Percentiles rank a stretch among this genome's conserved stretches.
Evolutionary conservation across 2,888 invertebrate genomes (phyloP).

Genomic region (Microctonus aethiopoides): DNA sequence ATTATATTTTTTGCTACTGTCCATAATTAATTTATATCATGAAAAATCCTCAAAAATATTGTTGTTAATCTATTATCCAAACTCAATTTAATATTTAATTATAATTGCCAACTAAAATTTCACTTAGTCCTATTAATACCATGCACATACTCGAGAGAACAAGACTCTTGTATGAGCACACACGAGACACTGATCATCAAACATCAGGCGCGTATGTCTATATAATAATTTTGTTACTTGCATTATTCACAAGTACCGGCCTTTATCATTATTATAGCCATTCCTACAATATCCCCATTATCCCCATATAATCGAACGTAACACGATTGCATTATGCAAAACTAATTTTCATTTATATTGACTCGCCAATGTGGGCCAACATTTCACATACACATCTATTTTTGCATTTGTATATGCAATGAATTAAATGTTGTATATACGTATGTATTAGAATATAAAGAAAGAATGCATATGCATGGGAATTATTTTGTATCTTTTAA

Average conservation of each 20-base stretch:
- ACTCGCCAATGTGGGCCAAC: neutral
- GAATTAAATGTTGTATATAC: neutral
- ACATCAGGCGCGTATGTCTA: neutral
- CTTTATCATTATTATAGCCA: neutral
- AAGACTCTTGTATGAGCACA: neutral
- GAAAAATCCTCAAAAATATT: too few species aligned
- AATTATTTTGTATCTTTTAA: neutral
- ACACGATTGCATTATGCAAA: neutral
- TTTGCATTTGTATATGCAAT: neutral
- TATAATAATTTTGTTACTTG: neutral
- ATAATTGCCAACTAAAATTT: too few species aligned
- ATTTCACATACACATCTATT: neutral
- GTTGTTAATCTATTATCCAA: neutral
- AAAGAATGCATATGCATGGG: too few species aligned
- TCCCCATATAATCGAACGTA: neutral
- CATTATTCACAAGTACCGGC: neutral
- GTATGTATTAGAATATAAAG: too few species aligned
- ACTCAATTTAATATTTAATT: too few species aligned
- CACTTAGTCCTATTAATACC: neutral
- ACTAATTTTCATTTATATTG: neutral
- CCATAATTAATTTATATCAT: too few species aligned
- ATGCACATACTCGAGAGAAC: neutral
- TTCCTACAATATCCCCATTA: neutral
- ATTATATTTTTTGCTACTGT: slow-evolving; percentile 72
- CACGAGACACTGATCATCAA: neutral